Conservation (phyloP, 2,797 vertebrate species). For the Pelobates cultripes region DNA sequence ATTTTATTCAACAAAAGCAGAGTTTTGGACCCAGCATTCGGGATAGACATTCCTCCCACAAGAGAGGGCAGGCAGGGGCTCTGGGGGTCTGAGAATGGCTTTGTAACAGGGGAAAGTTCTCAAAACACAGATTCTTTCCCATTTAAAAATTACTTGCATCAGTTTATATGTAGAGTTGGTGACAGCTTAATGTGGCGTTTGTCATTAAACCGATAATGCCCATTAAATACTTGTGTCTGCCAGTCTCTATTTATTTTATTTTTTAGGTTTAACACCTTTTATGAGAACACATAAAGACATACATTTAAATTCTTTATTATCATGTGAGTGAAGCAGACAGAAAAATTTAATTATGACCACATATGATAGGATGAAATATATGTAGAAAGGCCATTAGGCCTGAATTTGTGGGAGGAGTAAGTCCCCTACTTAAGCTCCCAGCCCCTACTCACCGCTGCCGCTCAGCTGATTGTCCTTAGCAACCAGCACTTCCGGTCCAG, state of each 20-base stretch:
- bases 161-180: slow-evolving; percentile 20
- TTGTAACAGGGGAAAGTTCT: slow-evolving; percentile 10
- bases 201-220: not conserved
- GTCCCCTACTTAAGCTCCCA: too few species aligned
- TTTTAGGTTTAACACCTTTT: not conserved
- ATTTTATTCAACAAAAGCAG: not conserved
- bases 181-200: slow-evolving; percentile 32
- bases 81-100: slow-evolving; percentile 18
- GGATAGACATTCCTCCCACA: slow-evolving; percentile 20
- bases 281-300: not conserved
- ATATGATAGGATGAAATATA: too few species aligned
- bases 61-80: slow-evolving; percentile 24
- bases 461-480: too few species aligned
- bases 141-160: slow-evolving; percentile 14
- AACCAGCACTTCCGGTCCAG: too few species aligned
- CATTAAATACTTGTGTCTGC: not conserved
- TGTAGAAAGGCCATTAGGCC: too few species aligned
- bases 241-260: not conserved
- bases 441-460: too few species aligned
- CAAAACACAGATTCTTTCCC: slow-evolving; percentile 14
- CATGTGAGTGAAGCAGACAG: too few species aligned
- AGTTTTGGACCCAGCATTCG: not conserved
- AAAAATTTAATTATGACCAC: too few species aligned
- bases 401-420: too few species aligned
- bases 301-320: too few species aligned